Percentiles rank a stretch among this genome's conserved stretches.
These are phyloP conservation scores for Bellardia pandia DNA, from an alignment of 2,888 invertebrate species.

Conservation along the genomic window DNA sequence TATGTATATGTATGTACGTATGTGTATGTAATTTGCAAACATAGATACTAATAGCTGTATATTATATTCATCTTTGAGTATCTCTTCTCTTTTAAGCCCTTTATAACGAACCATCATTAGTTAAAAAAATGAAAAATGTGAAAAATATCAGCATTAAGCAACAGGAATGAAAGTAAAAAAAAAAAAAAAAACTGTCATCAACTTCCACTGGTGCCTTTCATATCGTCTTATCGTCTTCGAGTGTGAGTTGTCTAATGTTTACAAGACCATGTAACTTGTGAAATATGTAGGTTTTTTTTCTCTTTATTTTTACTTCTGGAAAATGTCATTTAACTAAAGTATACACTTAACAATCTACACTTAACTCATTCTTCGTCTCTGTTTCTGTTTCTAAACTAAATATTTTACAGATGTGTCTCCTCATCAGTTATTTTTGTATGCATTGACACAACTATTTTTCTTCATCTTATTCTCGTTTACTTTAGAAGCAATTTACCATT, in stretches of 20 bases:
- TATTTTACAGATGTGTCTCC: slow-evolving; percentile 51
- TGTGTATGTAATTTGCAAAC: neutral
- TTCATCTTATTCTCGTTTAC: slow-evolving; percentile 70
- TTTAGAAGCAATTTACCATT: slow-evolving; percentile 69
- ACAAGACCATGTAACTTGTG: slow-evolving; percentile 36
- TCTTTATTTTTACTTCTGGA: neutral
- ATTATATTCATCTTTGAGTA: slow-evolving; percentile 21
- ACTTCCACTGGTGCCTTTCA: slow-evolving; percentile 10
- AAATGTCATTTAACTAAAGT: slow-evolving; percentile 58
- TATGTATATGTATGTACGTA: neutral
- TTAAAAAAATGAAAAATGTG: slow-evolving; percentile 29
- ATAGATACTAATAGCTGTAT: slow-evolving; percentile 47
- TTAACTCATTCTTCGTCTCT: slow-evolving; percentile 10
- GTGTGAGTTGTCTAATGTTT: slow-evolving; percentile 52
- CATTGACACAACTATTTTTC: slow-evolving; percentile 68
- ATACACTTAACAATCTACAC: slow-evolving; percentile 36
- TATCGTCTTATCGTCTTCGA: slow-evolving; percentile 10
- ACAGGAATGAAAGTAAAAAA: slow-evolving; percentile 43
- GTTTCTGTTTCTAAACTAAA: slow-evolving; percentile 18
- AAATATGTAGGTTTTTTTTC: slow-evolving; percentile 31
- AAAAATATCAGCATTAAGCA: slow-evolving; percentile 50
- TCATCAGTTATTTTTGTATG: slow-evolving; percentile 58
- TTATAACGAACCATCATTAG: slow-evolving; percentile 57
- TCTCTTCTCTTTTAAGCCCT: slow-evolving; percentile 37
- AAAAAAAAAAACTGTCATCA: slow-evolving; percentile 35